These are phyloP conservation scores for Yponomeuta evonymella DNA, from an alignment of 2,888 invertebrate species.

Conservation along the genomic window DNA sequence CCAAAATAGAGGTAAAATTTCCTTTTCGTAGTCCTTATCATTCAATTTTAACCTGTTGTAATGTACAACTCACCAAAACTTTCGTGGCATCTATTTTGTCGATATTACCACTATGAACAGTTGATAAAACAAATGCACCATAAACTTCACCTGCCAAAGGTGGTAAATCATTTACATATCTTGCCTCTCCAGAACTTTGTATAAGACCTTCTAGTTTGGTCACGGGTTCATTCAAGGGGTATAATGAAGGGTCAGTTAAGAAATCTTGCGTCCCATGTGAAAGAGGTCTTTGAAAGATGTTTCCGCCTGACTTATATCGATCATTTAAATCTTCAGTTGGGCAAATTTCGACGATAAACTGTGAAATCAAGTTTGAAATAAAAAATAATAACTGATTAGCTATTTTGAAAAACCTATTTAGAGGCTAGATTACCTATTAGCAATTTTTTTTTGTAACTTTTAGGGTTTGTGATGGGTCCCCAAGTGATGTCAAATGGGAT, in stretches of 20 bases:
- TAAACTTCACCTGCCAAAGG: conserved; percentile 77
- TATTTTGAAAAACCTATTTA: no score
- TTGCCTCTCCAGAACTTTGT: conserved; percentile 81
- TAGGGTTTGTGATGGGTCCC: no score
- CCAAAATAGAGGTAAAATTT: no score
- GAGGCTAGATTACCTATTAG: no score
- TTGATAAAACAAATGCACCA: conserved; percentile 80
- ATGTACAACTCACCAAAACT: conserved; percentile 71
- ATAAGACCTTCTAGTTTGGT: conserved; percentile 75
- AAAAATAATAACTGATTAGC: no score
- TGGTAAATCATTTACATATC: conserved; percentile 79
- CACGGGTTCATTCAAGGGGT: conserved; percentile 82
- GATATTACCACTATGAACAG: conserved; percentile 74
- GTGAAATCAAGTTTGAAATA: conserved; percentile 17
- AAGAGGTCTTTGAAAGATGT: conserved; percentile 70
- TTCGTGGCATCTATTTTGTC: conserved; percentile 73
- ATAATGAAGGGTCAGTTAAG: conserved; percentile 77
- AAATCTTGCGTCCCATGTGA: conserved; percentile 77
- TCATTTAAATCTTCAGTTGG: conserved; percentile 52
- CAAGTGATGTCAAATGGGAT: no score
- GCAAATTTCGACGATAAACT: conserved; percentile 75
- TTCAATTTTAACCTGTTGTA: background rate
- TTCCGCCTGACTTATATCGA: conserved; percentile 68
- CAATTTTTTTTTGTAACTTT: no score
- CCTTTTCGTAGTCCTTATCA: no score